These are phyloP conservation scores for Eupithecia inturbata DNA, from an alignment of 2,888 invertebrate species.

Conservation along the genomic window DNA sequence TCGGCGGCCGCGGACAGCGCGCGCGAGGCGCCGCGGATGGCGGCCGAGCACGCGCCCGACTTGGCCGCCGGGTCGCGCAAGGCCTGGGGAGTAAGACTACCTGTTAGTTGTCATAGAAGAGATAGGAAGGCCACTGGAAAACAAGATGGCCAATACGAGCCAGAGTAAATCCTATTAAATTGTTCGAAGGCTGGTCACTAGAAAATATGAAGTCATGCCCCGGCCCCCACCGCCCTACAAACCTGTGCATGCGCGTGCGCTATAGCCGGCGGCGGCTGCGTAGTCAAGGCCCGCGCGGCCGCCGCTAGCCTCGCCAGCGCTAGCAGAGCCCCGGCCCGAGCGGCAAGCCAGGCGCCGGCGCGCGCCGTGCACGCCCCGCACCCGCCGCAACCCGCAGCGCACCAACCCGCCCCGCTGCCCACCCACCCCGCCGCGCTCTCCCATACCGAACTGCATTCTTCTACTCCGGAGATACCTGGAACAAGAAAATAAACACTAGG, in stretches of 20 bases:
- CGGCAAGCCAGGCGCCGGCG: conserved; percentile 72
- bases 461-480: conserved; percentile 66
- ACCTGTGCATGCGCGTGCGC: conserved; percentile 85
- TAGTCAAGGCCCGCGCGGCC: conserved; percentile 90
- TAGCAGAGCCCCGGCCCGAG: conserved; percentile 90
- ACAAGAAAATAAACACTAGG: not conserved
- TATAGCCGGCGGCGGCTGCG: conserved; percentile 96
- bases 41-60: conserved; percentile 66
- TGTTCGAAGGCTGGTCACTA: too few relatives aligned
- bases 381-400: conserved; percentile 49
- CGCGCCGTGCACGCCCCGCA: conserved; percentile 49
- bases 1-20: conserved; percentile 54
- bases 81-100: conserved; percentile 54
- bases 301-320: conserved; percentile 76
- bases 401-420: conserved; percentile 55
- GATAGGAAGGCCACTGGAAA: too few relatives aligned
- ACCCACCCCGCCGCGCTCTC: conserved; percentile 58
- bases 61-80: conserved; percentile 65
- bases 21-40: conserved; percentile 65
- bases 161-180: too few relatives aligned
- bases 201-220: too few relatives aligned
- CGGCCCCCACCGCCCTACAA: too few relatives aligned
- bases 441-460: conserved; percentile 42
- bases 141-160: too few relatives aligned
- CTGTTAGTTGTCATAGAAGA: not conserved